Evolutionary conservation across 2,113 vertebrate genomes (phyloP).

Genomic region (Verasper variegatus): DNA sequence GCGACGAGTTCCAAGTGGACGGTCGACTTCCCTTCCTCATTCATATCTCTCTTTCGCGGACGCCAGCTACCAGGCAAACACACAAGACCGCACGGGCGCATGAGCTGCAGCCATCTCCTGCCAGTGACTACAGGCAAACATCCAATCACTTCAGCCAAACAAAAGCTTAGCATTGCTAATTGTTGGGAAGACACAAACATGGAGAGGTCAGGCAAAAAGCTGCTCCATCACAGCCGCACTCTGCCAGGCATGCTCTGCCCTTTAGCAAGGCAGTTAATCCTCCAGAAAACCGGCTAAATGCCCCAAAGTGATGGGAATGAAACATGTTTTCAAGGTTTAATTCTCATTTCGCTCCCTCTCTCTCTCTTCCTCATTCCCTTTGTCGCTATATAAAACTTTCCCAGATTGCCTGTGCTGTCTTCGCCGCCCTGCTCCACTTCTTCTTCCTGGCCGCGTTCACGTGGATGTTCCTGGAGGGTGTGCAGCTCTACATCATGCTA

Average conservation of each 20-base stretch:
- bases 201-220: constrained; percentile 47
- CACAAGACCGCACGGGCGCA: constrained; percentile 60
- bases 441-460: constrained; percentile 99
- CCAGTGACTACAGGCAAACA: constrained; percentile 65
- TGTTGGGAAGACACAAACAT: constrained; percentile 42
- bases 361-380: neutral
- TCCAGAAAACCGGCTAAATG: neutral
- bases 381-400: neutral
- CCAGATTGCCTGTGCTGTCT: constrained; percentile 95
- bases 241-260: neutral
- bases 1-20: constrained; percentile 49
- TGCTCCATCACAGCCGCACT: constrained; percentile 15
- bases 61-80: constrained; percentile 53
- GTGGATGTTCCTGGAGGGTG: constrained; percentile 99
- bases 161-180: constrained; percentile 64
- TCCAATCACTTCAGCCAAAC: constrained; percentile 61
- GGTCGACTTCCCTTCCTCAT: constrained; percentile 47
- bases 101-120: constrained; percentile 38
- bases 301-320: neutral
- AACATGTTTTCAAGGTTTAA: neutral
- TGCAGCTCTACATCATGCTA: constrained; percentile 99
- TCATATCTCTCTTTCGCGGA: constrained; percentile 48
- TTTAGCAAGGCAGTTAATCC: constrained; percentile 12
- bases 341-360: neutral
- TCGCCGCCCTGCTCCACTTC: constrained; percentile 97